Evolutionary conservation across 2,888 invertebrate genomes (phyloP), one percentile per base, ranked within the genome.

Genomic region (Meandrusa payeni): DNA sequence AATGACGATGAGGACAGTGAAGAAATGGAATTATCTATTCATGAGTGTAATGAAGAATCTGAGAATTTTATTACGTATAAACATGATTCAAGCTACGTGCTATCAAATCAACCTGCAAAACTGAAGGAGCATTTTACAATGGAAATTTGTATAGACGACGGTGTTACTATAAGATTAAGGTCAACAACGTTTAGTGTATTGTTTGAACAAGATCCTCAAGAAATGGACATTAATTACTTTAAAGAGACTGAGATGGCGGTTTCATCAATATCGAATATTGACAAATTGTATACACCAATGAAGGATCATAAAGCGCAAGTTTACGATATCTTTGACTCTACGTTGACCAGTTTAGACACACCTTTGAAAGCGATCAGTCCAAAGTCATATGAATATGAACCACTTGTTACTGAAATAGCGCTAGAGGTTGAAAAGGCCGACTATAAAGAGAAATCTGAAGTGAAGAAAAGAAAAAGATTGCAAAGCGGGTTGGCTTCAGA

Each of bases 271-370:
- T 63, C 61, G 17, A 69, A 73, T 51, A 50, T 57, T 13, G 75
- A 78, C 5, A 76, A 56, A 47, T 54, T 85, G 20, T 81, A 81
- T 41, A 85, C 87, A 27, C 87, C 87, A 10, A 55, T 78, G 37
- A 87, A 87, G 59, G 72, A 81, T 46, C 52, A 61, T 12, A 73
- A 71, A 59, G 60, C 59, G 2, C 71, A 78, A 51, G 81, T 74
- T 52, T 75, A 69, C 41, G 77, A 85, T 49, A 76, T 87, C 58
- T 87, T 87, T 57, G 83, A 86, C 59, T 87, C 87, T 1, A 85
- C 86, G 4, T 57, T 87, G 23, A 80, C 83, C 1, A 86, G 86
- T 54, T 66, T 87, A 53, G 86, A 87, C 52, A 86, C 87, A 5
- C 86, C 87, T 2, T 51, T 86, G 17, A 86, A 86, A 57, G 32